These are phyloP conservation scores for Athripsodes cinereus DNA, from an alignment of 2,888 invertebrate species.

Conservation along the genomic window DNA sequence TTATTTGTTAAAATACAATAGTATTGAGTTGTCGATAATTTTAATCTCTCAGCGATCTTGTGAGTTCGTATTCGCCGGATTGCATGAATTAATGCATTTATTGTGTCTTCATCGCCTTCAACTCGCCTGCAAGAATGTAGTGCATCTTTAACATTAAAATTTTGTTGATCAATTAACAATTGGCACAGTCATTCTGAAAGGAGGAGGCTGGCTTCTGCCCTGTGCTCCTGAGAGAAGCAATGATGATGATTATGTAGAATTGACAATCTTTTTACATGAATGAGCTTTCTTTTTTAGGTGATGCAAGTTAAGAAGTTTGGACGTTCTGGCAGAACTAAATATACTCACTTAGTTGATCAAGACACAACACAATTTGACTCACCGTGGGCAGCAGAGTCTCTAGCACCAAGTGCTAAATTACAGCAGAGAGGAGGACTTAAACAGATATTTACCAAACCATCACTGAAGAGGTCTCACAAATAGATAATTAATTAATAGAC, in stretches of 20 bases:
- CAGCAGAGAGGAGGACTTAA: constrained; percentile 88
- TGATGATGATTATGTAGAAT: background rate
- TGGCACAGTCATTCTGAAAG: no score
- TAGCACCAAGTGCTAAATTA: constrained; percentile 77
- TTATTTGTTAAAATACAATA: no score
- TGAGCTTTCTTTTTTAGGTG: constrained; percentile 53
- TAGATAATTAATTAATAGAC: background rate
- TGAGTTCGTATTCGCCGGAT: no score
- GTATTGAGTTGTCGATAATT: no score
- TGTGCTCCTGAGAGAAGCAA: no score
- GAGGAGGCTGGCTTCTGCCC: no score
- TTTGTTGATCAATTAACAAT: no score
- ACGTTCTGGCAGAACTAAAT: constrained; percentile 96
- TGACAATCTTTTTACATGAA: background rate
- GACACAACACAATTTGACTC: constrained; percentile 98
- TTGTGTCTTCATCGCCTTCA: no score
- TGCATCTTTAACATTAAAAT: no score
- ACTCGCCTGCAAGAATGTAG: no score
- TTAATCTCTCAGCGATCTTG: no score
- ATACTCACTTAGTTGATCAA: constrained; percentile 98
- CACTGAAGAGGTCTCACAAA: constrained; percentile 41
- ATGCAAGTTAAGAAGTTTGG: constrained; percentile 99
- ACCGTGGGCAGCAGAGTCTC: constrained; percentile 90
- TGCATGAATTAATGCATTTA: no score
- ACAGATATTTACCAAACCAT: constrained; percentile 86